Base-by-base conservation (phyloP, 2,797 vertebrate genomes). In the Anniella stebbinsi region DNA sequence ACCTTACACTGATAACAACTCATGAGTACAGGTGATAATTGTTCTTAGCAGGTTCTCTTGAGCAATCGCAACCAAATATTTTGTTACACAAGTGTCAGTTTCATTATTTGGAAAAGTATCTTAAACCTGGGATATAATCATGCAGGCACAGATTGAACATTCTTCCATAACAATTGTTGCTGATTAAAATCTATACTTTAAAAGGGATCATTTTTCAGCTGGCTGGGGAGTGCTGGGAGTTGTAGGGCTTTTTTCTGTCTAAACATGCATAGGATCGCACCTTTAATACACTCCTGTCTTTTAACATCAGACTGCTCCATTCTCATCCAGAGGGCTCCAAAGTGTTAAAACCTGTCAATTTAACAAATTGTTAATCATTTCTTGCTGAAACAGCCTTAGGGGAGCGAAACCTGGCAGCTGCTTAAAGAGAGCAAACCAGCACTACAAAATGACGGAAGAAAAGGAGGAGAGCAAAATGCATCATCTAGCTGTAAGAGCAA, bases 381-480 rank as follows among this genome's bases (percentile, higher is more conserved):
- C 92, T 93, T 89, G 93, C 90, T 90, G 88, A 89, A 15, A 81
- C 86, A 88, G 92, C 91, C 86, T 87, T 87, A 91, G 88, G 94
- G 91, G 92, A 89, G 88, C 88, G 94, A 89, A 95, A 73, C 77
- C 41, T 80, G 91, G 84, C 91, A 93, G 91, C 92, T 94, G 89
- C 94, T 95, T 93, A 93, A 90, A 86, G 87, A 60, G 2, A 82
- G 80, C 91, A 67, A 2, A 92, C 87, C 92, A 91, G 3, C 70
- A 83, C 87, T 90, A 36, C 88, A 70, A 3, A 69, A 88, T 83
- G 87, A 45, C 93, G 91, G 90, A 92, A 84, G 91, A 92, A 69
- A 88, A 78, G 86, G 86, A 89, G 67, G 67, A 88, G 92, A 81
- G 38, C 4, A 30, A 92, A 78, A 45, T n/a, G 66, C 78, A 30